Conservation (phyloP, 1,140 invertebrate genomes). For the Anadara kagoshimensis region DNA sequence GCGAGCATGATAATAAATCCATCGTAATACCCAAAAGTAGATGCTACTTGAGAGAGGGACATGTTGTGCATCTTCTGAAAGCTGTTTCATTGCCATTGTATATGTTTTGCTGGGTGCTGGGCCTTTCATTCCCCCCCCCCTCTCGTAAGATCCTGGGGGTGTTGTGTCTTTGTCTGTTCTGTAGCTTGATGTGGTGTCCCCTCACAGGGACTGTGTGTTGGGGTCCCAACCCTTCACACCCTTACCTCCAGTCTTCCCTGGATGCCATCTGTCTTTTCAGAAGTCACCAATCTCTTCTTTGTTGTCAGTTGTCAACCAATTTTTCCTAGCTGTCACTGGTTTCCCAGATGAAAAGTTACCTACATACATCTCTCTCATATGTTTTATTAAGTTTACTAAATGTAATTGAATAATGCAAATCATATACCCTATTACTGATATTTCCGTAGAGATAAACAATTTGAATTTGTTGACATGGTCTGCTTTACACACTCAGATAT, state of each 20-base stretch:
- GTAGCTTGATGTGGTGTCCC: slow-evolving; percentile 23
- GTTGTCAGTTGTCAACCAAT: too few relatives aligned
- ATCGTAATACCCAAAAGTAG: background rate
- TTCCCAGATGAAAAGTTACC: too few relatives aligned
- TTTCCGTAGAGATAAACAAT: too few relatives aligned
- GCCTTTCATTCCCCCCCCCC: slow-evolving; percentile 23
- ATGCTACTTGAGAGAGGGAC: slow-evolving; percentile 1
- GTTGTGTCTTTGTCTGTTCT: slow-evolving; percentile 12
- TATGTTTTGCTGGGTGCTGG: too few relatives aligned
- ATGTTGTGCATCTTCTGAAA: background rate
- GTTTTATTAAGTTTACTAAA: too few relatives aligned
- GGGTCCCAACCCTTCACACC: slow-evolving; percentile 19
- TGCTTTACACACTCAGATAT: too few relatives aligned
- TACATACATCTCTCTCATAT: too few relatives aligned
- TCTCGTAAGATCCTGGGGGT: slow-evolving; percentile 27
- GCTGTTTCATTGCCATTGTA: background rate
- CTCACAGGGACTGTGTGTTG: slow-evolving; percentile 22
- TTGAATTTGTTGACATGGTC: too few relatives aligned
- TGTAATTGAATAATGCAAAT: too few relatives aligned
- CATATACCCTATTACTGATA: too few relatives aligned
- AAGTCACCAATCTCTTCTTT: slow-evolving; percentile 29
- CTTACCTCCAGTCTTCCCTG: slow-evolving; percentile 25
- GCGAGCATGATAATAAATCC: background rate
- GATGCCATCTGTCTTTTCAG: slow-evolving; percentile 30
- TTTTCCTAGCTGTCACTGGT: too few relatives aligned